These are phyloP conservation scores for Caenorhabditis plicata DNA, from an alignment of 2,888 invertebrate genomes.

Conservation along the genomic window DNA sequence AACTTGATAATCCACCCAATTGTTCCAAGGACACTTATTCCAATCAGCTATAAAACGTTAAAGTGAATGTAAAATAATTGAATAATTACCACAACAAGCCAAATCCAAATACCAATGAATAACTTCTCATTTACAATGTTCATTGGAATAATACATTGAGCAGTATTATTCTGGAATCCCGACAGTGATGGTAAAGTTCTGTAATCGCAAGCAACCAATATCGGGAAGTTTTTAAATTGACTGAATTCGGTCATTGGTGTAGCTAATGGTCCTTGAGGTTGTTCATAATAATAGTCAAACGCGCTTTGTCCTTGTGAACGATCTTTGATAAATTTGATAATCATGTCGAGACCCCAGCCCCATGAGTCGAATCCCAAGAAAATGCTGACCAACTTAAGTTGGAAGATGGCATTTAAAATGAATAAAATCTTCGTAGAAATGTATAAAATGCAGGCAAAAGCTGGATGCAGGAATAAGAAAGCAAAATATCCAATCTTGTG, in stretches of 20 bases:
- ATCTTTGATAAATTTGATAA: not conserved
- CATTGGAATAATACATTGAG: slow-evolving; percentile 41
- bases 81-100: slow-evolving; percentile 26
- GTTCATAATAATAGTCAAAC: too few relatives aligned
- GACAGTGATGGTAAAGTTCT: slow-evolving; percentile 10
- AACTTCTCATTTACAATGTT: slow-evolving; percentile 48
- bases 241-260: slow-evolving; percentile 3
- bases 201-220: slow-evolving; percentile 29
- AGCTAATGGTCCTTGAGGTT: too few relatives aligned
- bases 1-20: slow-evolving; percentile 18
- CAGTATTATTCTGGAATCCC: slow-evolving; percentile 4
- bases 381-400: slow-evolving; percentile 17
- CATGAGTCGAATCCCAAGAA: slow-evolving; percentile 20
- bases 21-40: slow-evolving; percentile 11
- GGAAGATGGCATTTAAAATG: slow-evolving; percentile 21
- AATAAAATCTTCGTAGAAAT: slow-evolving; percentile 18
- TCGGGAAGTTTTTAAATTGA: slow-evolving; percentile 28
- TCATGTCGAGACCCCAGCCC: slow-evolving; percentile 21
- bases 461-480: slow-evolving; percentile 17
- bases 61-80: not conserved
- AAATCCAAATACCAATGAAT: slow-evolving; percentile 40
- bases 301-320: not conserved
- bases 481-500: slow-evolving; percentile 24
- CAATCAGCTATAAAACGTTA: slow-evolving; percentile 9
- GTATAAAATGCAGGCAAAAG: slow-evolving; percentile 18